Percentiles rank a stretch among this genome's conserved stretches.
Evolutionary conservation across 2,797 vertebrate species (phyloP).

Genomic region (Hydrophis major): DNA sequence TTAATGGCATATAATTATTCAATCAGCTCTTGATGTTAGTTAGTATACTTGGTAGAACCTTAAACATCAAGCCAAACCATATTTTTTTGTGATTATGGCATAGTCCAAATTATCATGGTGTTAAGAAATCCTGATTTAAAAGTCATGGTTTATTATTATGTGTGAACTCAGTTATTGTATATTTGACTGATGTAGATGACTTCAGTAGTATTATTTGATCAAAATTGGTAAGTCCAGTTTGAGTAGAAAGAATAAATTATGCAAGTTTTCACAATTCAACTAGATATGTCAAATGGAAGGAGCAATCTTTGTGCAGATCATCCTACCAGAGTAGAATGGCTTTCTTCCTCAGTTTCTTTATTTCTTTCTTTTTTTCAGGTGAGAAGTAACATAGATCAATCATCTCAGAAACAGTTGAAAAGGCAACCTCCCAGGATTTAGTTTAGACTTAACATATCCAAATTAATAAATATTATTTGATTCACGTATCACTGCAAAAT

Average conservation of each 20-base stretch:
- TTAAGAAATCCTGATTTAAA: not conserved
- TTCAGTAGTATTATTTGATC: not conserved
- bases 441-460: not conserved
- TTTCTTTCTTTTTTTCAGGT: not conserved
- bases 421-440: not conserved
- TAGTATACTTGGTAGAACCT: not conserved
- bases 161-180: not conserved
- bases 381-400: not conserved
- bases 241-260: not conserved
- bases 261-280: not conserved
- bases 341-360: not conserved
- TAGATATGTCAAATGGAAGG: not conserved
- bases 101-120: not conserved
- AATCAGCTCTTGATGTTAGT: not conserved
- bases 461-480: not conserved
- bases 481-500: not conserved
- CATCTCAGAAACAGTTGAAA: not conserved
- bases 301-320: not conserved
- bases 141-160: not conserved
- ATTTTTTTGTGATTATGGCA: not conserved
- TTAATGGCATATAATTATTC: not conserved
- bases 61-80: not conserved
- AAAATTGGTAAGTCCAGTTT: not conserved
- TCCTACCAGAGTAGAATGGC: not conserved
- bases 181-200: not conserved